Base-by-base conservation (phyloP, 2,888 invertebrate species). In the Habroteleia sp. region DNA sequence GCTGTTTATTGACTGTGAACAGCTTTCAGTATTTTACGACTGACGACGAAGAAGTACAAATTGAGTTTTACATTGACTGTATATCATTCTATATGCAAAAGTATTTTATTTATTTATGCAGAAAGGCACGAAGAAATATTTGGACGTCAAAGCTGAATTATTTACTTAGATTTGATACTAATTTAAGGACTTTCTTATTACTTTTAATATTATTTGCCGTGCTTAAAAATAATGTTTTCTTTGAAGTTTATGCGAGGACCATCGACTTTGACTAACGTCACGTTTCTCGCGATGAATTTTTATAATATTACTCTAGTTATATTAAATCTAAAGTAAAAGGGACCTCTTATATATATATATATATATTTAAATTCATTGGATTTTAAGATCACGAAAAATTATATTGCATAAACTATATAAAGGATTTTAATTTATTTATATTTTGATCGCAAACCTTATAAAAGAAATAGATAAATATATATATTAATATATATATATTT, bases 41-140 rank as follows among this genome's bases (percentile, higher is more conserved):
- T 39, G 71, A 62, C 71, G 54, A 35, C 71, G 62, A 62, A 62
- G 54, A 71, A 62, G 54, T 62, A 62, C 62, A 62, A 71, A 71
- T 71, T 62, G 62, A 71, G 54, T 71, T 62, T 62, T 62, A 58
- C 62, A 71, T 62, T 62, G 71, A 46, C 54, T 46, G 60, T 39
- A 17, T 54, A 29, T 62, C 46, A 62, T 46, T 62, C 39, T 71
- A 29, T 62, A 71, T 71, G 46, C 71, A 62, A 54, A 71, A 62
- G 62, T 41, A 6, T 33, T 71, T 62, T 62, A 71, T 71, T 71
- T 62, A 29, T 44, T 54, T 62, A 71, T 46, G 46, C 5, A 25
- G 7, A 25, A 25, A 25, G 7, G 7, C 4, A 25, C 25, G 37
- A 52, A 52, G 52, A 69, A 62, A 50, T 5, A 2, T 33, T n/a